Conservation (phyloP, 2,888 invertebrate species). For the Marasmarcha lunaedactyla region DNA sequence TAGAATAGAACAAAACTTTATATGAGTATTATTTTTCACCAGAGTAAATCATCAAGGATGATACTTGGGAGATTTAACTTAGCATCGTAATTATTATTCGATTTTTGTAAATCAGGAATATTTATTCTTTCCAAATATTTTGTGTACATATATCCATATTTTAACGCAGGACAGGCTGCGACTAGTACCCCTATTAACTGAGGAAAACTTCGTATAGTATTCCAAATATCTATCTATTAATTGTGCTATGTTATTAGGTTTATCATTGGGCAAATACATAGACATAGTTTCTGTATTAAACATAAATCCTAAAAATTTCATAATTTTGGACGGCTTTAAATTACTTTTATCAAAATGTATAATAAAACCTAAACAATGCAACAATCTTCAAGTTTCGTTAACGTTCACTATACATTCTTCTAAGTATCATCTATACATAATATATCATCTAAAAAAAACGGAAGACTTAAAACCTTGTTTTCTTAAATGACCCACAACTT, state of each 20-base stretch:
- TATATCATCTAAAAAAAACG: constrained; percentile 5
- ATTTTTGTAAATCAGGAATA: not conserved
- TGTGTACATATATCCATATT: constrained; percentile 6
- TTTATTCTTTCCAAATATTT: constrained; percentile 7
- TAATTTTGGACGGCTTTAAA: not conserved
- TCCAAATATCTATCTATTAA: not conserved
- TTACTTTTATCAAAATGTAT: constrained; percentile 5
- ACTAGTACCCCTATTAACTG: constrained; percentile 4
- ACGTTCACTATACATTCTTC: not conserved
- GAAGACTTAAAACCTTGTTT: constrained; percentile 2
- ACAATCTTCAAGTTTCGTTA: constrained; percentile 1
- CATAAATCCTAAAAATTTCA: constrained; percentile 6
- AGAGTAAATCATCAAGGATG: constrained; percentile 1
- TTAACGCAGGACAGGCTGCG: constrained; percentile 3
- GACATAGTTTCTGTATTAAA: constrained; percentile 3
- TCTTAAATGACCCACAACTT: constrained; percentile 3
- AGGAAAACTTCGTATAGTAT: constrained; percentile 4
- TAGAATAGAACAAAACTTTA: not conserved
- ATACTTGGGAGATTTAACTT: not conserved
- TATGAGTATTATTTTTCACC: constrained; percentile 2
- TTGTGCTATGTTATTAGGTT: constrained; percentile 1
- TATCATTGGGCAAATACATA: constrained; percentile 4
- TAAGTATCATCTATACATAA: constrained; percentile 3
- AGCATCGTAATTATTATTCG: not conserved
- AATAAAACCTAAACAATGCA: constrained; percentile 4